These are phyloP conservation scores for Tiliqua scincoides DNA, from an alignment of 2,113 vertebrate species.

Conservation along the genomic window DNA sequence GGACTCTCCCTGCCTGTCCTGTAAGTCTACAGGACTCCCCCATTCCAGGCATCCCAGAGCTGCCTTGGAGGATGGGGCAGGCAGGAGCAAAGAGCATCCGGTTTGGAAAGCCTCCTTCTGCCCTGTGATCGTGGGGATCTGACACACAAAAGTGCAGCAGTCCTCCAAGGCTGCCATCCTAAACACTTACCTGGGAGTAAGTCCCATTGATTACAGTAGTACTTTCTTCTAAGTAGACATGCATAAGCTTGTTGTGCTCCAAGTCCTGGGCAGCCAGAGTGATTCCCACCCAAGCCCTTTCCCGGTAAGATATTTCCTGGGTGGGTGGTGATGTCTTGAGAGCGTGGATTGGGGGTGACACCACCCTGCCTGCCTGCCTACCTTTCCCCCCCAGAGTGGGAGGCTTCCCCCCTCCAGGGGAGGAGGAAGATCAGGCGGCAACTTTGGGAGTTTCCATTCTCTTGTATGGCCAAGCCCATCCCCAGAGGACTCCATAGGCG, in stretches of 20 bases:
- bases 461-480: neutral
- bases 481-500: too few species aligned
- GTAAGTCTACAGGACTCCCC: neutral
- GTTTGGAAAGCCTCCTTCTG: neutral
- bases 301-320: neutral
- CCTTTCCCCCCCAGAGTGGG: neutral
- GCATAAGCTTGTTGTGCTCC: too few species aligned
- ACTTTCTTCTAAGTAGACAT: too few species aligned
- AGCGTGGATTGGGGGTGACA: neutral
- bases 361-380: neutral
- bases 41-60: neutral
- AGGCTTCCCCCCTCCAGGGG: too few species aligned
- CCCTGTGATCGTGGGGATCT: neutral
- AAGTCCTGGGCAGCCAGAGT: too few species aligned
- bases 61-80: neutral
- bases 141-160: neutral
- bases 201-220: too few species aligned
- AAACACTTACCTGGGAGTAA: too few species aligned
- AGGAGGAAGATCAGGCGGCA: neutral
- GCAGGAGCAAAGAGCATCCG: too few species aligned
- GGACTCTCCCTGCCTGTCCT: neutral
- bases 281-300: too few species aligned
- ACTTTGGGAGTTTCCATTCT: constrained; percentile 22
- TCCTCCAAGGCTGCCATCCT: too few species aligned
- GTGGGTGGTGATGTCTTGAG: neutral